A percentile compares a stretch with the other conserved stretches of the same genome.
Conservation (phyloP, 2,888 invertebrate species). For the Andrena marginata region DNA sequence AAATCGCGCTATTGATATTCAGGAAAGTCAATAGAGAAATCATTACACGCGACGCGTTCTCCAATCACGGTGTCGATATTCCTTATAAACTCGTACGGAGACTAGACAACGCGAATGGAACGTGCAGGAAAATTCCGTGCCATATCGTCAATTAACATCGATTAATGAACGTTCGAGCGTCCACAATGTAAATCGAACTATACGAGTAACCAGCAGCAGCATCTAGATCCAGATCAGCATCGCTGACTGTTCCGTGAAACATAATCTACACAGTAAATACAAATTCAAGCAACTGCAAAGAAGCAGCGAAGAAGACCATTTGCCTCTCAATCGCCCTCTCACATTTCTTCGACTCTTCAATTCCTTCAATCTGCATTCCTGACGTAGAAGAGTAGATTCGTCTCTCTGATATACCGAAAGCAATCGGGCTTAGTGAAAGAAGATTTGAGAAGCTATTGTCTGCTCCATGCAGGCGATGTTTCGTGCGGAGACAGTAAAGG, state of each 20-base stretch:
- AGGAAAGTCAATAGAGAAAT: slow-evolving; percentile 19
- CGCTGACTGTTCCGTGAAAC: neutral
- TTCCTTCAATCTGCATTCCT: neutral
- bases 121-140: slow-evolving; percentile 32
- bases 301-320: neutral
- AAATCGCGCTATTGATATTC: slow-evolving; percentile 42
- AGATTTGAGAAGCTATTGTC: neutral
- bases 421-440: slow-evolving; percentile 12
- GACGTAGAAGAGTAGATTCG: neutral
- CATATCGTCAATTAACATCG: slow-evolving; percentile 48
- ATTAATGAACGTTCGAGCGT: slow-evolving; percentile 39
- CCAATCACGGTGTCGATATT: neutral
- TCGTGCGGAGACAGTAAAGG: neutral
- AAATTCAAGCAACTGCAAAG: neutral
- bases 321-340: neutral
- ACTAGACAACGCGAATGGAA: slow-evolving; percentile 9
- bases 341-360: neutral
- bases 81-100: neutral
- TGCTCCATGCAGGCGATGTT: neutral
- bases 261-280: neutral
- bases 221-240: neutral
- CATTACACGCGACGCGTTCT: slow-evolving; percentile 19
- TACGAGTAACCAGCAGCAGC: neutral
- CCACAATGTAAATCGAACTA: slow-evolving; percentile 26
- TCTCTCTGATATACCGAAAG: slow-evolving; percentile 1